Base-by-base conservation (phyloP, 30 jellyfish, hydroid and myxozoan genomes). In the Phacellophora camtschatica region DNA sequence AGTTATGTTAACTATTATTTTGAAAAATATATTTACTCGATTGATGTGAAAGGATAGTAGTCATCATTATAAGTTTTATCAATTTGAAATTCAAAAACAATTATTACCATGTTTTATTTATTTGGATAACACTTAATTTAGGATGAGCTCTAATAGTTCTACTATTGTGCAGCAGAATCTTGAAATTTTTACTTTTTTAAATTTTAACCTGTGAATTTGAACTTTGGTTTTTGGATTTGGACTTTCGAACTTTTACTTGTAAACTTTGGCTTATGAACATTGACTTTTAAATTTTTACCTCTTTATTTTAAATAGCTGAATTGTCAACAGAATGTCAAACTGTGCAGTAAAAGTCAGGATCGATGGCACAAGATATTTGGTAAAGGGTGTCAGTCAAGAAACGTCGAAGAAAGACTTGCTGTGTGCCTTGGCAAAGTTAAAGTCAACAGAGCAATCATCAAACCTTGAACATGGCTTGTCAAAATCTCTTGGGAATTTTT, bases 391-490 rank as follows among this genome's bases (percentile, higher is more conserved):
- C 9, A 63, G 50, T 27, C 71, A 71, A 45, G 86, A 71, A 39
- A 70, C 95, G n/a, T 72, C 95, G 2, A 31, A 46, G 37, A 84
- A 84, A 49, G 95, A 84, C 24, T 32, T 84, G 7, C 77, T 84
- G 22, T 84, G 95, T 64, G 74, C 80, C 4, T 3, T 84, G 4
- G 88, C 95, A 12, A 84, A 84, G 72, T 67, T 22, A 25, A 66
- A 35, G 19, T 12, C 48, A 5, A 39, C 20, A 15, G 77, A 80
- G 10, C 54, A 35, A 19, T 43, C 37, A 35, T 48, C 74, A 2
- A 61, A 50, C 15, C 20, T 62, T 8, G 34, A 23, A 18, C 4
- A 20, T 30, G 55, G 84, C 11, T 41, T 80, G 75, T 66, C 91
- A 19, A 80, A 57, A 19, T 49, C 72, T 16, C 18, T 32, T 39